These are phyloP conservation scores for Ptilonorhynchus violaceus DNA, from an alignment of 2,113 vertebrate species.

Conservation along the genomic window DNA sequence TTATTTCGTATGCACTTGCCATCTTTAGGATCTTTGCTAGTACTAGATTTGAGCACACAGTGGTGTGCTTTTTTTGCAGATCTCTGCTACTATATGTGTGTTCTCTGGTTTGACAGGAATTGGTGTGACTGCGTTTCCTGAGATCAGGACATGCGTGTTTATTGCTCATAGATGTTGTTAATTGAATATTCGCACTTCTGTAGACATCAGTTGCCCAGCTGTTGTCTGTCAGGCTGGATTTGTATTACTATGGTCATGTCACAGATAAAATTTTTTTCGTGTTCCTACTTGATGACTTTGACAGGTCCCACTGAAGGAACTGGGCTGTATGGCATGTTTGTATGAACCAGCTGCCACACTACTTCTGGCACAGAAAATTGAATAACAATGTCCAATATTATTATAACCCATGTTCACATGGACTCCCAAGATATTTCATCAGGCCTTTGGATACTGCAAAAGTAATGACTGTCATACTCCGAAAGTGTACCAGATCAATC, in stretches of 20 bases:
- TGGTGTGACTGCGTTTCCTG: background rate
- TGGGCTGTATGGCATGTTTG: rapidly evolving
- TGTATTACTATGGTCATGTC: background rate
- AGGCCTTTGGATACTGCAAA: background rate
- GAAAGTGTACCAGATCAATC: background rate
- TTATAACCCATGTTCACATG: background rate
- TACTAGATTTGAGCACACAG: background rate
- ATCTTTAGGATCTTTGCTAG: background rate
- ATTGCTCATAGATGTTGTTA: background rate
- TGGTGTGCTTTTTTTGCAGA: background rate
- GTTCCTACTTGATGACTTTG: background rate
- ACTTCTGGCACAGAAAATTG: background rate
- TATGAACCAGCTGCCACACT: background rate
- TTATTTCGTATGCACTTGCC: background rate
- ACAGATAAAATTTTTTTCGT: background rate
- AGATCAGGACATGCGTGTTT: background rate
- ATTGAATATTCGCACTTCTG: background rate
- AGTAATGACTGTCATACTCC: background rate
- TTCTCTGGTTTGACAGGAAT: background rate
- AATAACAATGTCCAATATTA: background rate
- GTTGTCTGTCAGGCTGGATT: background rate
- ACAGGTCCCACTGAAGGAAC: background rate
- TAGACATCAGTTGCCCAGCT: background rate
- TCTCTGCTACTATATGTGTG: background rate
- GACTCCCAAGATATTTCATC: background rate